phyloP scores from a whole-genome alignment of 2,888 invertebrate genomes.

The Unio delphinus region DNA sequence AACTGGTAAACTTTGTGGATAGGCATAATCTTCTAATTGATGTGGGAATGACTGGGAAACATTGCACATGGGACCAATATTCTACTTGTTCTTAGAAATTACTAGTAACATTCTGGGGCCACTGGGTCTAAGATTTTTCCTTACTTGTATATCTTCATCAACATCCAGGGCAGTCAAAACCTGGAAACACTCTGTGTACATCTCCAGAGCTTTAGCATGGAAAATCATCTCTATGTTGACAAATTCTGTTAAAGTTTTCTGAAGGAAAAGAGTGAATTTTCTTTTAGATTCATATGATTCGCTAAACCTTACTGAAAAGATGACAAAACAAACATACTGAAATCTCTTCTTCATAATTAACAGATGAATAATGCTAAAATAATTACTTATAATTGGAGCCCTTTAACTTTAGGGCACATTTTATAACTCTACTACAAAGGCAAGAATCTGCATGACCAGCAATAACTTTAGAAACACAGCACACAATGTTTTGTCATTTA shows the following conservation, averaged over 20 bases:
- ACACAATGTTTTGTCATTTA: too few relatives aligned
- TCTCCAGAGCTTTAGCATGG: conserved; percentile 86
- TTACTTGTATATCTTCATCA: conserved; percentile 74
- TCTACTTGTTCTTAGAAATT: not conserved
- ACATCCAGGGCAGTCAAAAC: conserved; percentile 83
- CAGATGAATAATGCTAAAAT: too few relatives aligned
- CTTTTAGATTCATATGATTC: not conserved
- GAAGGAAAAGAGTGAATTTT: conserved; percentile 27
- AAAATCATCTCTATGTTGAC: conserved; percentile 84
- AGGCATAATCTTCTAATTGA: too few relatives aligned
- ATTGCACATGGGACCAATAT: not conserved
- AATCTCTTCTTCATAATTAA: too few relatives aligned
- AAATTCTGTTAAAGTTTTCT: conserved; percentile 70
- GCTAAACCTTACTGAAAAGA: not conserved
- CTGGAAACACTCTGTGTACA: conserved; percentile 85
- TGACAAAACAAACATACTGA: too few relatives aligned
- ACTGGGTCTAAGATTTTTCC: not conserved
- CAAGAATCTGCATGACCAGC: too few relatives aligned
- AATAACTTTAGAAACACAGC: too few relatives aligned
- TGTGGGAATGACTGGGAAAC: too few relatives aligned
- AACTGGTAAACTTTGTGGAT: too few relatives aligned
- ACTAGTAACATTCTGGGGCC: not conserved
- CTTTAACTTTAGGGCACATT: too few relatives aligned
- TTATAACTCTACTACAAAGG: too few relatives aligned
- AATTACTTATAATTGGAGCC: too few relatives aligned